Evolutionary conservation across 2,888 invertebrate species (phyloP).

Genomic region (Clistopyga incitator): DNA sequence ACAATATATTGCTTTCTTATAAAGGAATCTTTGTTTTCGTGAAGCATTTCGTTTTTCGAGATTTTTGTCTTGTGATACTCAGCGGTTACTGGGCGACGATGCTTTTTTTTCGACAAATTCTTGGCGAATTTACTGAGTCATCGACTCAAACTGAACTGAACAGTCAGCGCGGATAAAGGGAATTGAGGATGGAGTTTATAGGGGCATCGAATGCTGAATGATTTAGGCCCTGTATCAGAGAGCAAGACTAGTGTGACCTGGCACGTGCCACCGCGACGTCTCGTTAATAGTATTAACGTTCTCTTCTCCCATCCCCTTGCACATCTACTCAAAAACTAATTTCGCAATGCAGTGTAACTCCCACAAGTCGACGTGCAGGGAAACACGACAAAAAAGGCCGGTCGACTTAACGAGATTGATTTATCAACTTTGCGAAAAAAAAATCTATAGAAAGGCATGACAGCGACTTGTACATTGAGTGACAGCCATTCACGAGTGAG

Average conservation of each 20-base stretch:
- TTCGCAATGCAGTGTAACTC: not conserved
- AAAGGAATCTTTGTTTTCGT: too few relatives aligned
- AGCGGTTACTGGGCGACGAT: too few relatives aligned
- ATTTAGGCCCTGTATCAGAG: constrained; percentile 72
- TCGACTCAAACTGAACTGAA: not conserved
- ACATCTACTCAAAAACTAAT: constrained; percentile 20
- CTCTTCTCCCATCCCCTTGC: constrained; percentile 12
- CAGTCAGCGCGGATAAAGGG: not conserved
- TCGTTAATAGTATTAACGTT: constrained; percentile 73
- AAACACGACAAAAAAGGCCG: not conserved
- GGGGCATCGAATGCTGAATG: constrained; percentile 65
- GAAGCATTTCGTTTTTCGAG: too few relatives aligned
- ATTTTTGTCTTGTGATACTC: too few relatives aligned
- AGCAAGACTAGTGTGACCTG: constrained; percentile 42
- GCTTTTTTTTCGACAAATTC: not conserved
- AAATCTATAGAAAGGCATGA: not conserved
- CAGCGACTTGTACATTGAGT: not conserved
- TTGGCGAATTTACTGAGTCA: constrained; percentile 1
- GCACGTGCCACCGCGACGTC: constrained; percentile 76
- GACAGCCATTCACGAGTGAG: not conserved
- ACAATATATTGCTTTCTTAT: too few relatives aligned
- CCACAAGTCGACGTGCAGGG: not conserved
- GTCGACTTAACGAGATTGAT: not conserved
- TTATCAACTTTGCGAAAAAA: constrained; percentile 4
- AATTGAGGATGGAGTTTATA: constrained; percentile 27